These are phyloP conservation scores for Chelon labrosus DNA, from an alignment of 2,797 vertebrate genomes.

Conservation along the genomic window DNA sequence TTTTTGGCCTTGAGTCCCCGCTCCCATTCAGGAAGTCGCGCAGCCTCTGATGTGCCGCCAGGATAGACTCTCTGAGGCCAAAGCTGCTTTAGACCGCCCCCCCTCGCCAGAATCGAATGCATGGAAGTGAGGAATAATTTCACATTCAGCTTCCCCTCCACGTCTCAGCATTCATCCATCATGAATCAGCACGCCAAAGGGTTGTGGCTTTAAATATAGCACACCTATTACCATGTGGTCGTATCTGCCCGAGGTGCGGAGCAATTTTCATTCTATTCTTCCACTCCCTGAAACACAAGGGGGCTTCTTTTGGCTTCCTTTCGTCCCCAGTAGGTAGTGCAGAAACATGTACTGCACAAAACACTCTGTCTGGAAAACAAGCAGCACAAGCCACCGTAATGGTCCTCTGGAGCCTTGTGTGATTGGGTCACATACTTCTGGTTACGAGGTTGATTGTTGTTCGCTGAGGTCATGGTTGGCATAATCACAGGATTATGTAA, in stretches of 20 bases:
- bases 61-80: conserved; percentile 51
- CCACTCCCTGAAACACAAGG: conserved; percentile 21
- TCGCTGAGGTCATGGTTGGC: conserved; percentile 71
- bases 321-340: conserved; percentile 9
- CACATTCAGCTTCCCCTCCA: conserved; percentile 27
- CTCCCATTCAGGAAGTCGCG: conserved; percentile 77
- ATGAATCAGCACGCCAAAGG: conserved; percentile 41
- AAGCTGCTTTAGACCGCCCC: conserved; percentile 30
- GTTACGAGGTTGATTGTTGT: conserved; percentile 67
- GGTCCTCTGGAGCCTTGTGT: conserved; percentile 48
- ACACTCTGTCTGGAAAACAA: conserved; percentile 49
- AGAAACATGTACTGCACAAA: conserved; percentile 37
- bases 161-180: conserved; percentile 41
- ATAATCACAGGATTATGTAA: conserved; percentile 69
- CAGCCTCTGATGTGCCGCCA: conserved; percentile 78
- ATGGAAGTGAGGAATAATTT: conserved; percentile 36
- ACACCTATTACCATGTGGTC: conserved; percentile 46
- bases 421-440: conserved; percentile 68
- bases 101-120: conserved; percentile 37
- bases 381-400: conserved; percentile 43
- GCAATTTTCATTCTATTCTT: conserved; percentile 35
- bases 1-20: conserved; percentile 61
- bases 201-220: conserved; percentile 47
- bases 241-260: conserved; percentile 33
- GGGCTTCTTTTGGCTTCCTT: conserved; percentile 26